Conservation (phyloP, 2,797 vertebrate genomes). For the Anabacerthia variegaticeps region DNA sequence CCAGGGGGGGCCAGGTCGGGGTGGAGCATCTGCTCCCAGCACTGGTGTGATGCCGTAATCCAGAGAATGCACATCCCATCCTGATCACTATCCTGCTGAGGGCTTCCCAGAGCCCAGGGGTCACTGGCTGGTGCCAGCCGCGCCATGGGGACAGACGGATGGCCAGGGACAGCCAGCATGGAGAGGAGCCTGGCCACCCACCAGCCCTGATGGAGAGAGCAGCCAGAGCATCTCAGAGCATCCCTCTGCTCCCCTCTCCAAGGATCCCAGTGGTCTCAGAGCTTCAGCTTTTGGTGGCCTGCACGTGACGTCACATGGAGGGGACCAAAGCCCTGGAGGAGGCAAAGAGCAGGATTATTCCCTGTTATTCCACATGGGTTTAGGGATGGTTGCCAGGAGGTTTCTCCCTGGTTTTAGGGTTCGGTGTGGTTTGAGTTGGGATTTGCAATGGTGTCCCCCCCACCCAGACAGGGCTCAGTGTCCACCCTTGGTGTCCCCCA, state of each 20-base stretch:
- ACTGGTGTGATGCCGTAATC: fast-evolving
- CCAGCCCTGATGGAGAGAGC: background rate
- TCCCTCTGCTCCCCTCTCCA: background rate
- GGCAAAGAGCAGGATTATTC: background rate
- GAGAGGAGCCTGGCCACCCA: background rate
- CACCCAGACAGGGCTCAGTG: no score
- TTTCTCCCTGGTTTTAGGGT: background rate
- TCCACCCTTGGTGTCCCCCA: background rate
- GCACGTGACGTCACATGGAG: background rate
- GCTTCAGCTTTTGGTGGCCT: background rate
- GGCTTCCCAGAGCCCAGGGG: background rate
- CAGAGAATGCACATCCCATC: fast-evolving
- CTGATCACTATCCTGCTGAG: background rate
- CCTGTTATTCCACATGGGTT: fast-evolving
- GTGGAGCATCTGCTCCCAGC: background rate
- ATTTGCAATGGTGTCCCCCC: background rate
- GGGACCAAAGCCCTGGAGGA: fast-evolving
- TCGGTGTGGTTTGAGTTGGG: background rate
- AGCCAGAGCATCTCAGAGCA: background rate
- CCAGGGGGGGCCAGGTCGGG: background rate
- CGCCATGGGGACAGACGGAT: background rate
- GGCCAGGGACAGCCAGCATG: background rate
- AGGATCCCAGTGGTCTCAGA: fast-evolving
- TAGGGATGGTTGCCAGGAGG: background rate
- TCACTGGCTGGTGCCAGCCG: background rate